Evolutionary conservation across 1,140 invertebrate species (phyloP), one percentile per base, ranked within the genome.

Genomic region (Pararge aegeria): DNA sequence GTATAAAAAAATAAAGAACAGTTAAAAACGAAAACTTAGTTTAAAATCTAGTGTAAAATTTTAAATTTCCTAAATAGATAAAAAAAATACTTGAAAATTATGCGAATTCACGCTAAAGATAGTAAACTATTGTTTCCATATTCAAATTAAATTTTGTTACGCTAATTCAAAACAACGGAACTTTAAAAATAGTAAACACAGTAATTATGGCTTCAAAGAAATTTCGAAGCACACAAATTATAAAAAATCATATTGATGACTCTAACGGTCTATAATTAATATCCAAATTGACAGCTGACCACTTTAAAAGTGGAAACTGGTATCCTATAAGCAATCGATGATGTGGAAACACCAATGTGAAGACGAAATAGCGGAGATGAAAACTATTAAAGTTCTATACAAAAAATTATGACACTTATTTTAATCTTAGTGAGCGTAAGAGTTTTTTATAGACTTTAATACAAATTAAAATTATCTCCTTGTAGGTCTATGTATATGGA

Each of bases 251-350:
- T 53, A 30, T 60, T 55, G 50, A 61, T 55, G 46, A 29, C 40
- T 10, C 48, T 56, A 63, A 60, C 48, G 58, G 44, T 58, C 52
- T 30, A 51, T 56, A 62, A 67, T 59, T 65, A 61, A 56, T 60
- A 60, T 46, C 38, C 27, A 52, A 60, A 56, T 56, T 61, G 42
- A 60, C 61, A 63, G 48, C 29, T 55, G 30, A 44, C 40, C 49
- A 49, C 50, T 57, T 63, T 29, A 46, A 53, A 52, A 64, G 40
- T 42, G 19, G 61, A 64, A 61, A 68, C 19, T 54, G 15, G 44
- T 40, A 40, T 40, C 12, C 7, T 2, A 38, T 54, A 59, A 46
- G 34, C 21, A 19, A 46, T 44, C 52, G 56, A 34, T 16, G 46
- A 55, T 60, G 55, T 64, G 44, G 38, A 51, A 58, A 58, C 29